Conservation (phyloP, 2,113 vertebrate genomes). For the Cinclus mexicanus region DNA sequence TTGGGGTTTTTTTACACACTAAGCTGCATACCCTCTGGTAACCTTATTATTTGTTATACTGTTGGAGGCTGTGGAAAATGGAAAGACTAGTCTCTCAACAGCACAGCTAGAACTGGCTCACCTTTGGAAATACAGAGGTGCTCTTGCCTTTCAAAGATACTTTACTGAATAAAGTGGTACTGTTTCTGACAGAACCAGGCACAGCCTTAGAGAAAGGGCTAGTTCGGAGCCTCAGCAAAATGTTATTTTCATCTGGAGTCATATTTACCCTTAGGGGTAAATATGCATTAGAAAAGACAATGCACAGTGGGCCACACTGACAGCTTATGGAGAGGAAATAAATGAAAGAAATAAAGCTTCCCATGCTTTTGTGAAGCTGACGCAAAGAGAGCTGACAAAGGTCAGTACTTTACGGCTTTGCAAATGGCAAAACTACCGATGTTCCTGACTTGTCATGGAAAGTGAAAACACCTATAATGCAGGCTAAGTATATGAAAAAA, state of each 20-base stretch:
- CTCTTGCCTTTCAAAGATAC: not conserved
- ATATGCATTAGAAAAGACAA: slow-evolving; percentile 48
- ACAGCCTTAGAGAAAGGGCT: not conserved
- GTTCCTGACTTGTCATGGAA: not conserved
- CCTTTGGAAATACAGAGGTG: not conserved
- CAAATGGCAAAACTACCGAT: not conserved
- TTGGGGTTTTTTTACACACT: not conserved
- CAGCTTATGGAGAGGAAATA: slow-evolving; percentile 23
- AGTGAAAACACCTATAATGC: not conserved
- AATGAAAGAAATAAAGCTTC: slow-evolving; percentile 19
- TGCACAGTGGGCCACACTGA: slow-evolving; percentile 39
- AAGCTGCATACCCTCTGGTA: slow-evolving; percentile 11
- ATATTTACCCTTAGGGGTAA: slow-evolving; percentile 33
- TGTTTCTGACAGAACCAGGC: not conserved
- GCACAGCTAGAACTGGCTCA: not conserved
- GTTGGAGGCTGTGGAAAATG: not conserved
- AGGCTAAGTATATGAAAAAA: not conserved
- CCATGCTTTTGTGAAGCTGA: not conserved
- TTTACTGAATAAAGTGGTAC: slow-evolving; percentile 18
- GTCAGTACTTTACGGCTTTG: not conserved
- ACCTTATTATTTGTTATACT: slow-evolving; percentile 9
- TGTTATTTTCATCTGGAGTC: not conserved
- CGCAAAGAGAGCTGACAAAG: not conserved
- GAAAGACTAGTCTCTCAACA: not conserved
- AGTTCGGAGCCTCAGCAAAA: slow-evolving; percentile 18